phyloP scores from a whole-genome alignment of 1,140 invertebrate species.

The Delia radicum region DNA sequence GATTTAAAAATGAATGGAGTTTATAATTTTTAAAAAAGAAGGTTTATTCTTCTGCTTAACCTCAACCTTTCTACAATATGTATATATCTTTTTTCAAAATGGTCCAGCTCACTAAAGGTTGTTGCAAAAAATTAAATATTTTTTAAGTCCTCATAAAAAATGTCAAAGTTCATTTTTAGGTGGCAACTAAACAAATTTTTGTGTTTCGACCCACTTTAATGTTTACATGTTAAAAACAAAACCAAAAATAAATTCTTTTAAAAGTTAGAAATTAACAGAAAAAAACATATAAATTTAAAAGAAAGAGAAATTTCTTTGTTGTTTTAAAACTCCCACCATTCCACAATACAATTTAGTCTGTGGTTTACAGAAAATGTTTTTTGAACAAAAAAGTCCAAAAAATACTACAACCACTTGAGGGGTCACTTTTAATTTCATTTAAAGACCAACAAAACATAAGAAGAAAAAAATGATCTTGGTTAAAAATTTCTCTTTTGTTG shows the following conservation, averaged over 20 bases:
- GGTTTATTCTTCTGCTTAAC: no score
- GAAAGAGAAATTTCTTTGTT: constrained; percentile 1
- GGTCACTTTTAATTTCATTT: background rate
- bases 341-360: background rate
- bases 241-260: background rate
- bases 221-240: background rate
- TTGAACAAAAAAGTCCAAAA: background rate
- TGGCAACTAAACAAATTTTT: background rate
- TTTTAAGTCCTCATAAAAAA: no score
- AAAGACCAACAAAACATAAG: background rate
- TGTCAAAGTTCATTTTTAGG: background rate
- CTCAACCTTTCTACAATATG: no score
- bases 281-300: background rate
- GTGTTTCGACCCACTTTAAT: no score
- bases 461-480: background rate
- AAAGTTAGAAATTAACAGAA: no score
- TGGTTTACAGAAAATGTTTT: no score
- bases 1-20: no score
- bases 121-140: no score
- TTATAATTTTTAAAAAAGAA: no score
- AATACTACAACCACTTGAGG: background rate
- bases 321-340: background rate
- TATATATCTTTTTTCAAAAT: no score
- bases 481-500: background rate
- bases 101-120: no score